Percentiles rank a stretch among this genome's conserved stretches.
These are phyloP conservation scores for Drymonia ruficornis DNA, from an alignment of 2,888 invertebrate genomes.

Conservation along the genomic window DNA sequence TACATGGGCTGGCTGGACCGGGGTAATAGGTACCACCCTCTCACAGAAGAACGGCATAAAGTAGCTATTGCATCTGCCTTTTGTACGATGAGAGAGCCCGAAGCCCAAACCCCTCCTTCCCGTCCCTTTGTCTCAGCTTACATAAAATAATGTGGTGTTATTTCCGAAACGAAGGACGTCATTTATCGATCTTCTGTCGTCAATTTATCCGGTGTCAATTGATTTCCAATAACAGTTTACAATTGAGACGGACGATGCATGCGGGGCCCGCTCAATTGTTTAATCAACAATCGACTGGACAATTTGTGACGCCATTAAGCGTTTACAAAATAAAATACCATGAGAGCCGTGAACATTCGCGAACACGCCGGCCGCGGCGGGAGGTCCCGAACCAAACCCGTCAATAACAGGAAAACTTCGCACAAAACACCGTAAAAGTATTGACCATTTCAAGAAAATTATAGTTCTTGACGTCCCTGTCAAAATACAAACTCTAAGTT, in stretches of 20 bases:
- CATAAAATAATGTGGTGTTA: no score
- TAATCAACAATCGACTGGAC: constrained; percentile 70
- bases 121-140: no score
- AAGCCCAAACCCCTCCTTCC: no score
- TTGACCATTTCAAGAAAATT: constrained; percentile 34
- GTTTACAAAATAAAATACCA: constrained; percentile 61
- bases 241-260: constrained; percentile 75
- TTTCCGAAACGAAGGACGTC: constrained; percentile 33
- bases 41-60: no score
- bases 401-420: constrained; percentile 48
- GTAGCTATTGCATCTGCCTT: no score
- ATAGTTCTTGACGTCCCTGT: constrained; percentile 33
- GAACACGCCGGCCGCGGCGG: constrained; percentile 32
- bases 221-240: constrained; percentile 82
- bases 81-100: no score
- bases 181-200: constrained; percentile 62
- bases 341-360: constrained; percentile 45
- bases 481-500: constrained; percentile 44
- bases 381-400: constrained; percentile 48
- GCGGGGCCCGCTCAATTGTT: constrained; percentile 77
- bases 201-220: constrained; percentile 74
- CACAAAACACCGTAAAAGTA: constrained; percentile 38
- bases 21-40: no score
- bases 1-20: no score
- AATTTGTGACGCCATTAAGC: constrained; percentile 59